A percentile compares a stretch with the other conserved stretches of the same genome.
These are phyloP conservation scores for Bombus turneri DNA, from an alignment of 1,140 invertebrate genomes.

Conservation along the genomic window DNA sequence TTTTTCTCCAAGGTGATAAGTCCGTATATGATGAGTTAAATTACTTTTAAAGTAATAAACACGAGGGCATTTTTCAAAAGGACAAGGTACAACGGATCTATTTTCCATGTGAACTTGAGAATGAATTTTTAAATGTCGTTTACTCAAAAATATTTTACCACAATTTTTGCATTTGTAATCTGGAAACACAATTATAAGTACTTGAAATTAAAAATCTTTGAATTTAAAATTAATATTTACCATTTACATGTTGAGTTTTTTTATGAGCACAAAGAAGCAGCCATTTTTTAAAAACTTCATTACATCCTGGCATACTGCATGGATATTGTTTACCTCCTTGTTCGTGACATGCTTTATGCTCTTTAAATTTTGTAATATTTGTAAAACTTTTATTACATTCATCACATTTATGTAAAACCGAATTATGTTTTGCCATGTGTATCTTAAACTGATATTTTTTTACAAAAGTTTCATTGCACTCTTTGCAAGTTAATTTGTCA, in stretches of 20 bases:
- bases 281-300: conserved; percentile 60
- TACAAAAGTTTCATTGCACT: conserved; percentile 64
- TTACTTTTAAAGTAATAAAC: conserved; percentile 66
- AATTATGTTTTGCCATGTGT: conserved; percentile 61
- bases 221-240: conserved; percentile 42
- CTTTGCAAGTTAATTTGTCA: conserved; percentile 60
- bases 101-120: conserved; percentile 40
- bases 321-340: conserved; percentile 45
- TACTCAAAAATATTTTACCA: conserved; percentile 53
- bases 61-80: conserved; percentile 66
- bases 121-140: conserved; percentile 59
- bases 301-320: conserved; percentile 52
- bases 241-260: conserved; percentile 53
- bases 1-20: conserved; percentile 64
- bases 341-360: conserved; percentile 57
- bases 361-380: conserved; percentile 36
- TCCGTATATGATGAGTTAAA: conserved; percentile 61
- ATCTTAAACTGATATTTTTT: conserved; percentile 59
- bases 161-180: conserved; percentile 68
- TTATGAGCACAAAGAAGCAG: conserved; percentile 36
- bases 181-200: conserved; percentile 57
- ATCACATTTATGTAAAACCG: conserved; percentile 52
- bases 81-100: conserved; percentile 56
- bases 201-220: background rate
- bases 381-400: conserved; percentile 51